These are phyloP conservation scores for Pinctada fucata DNA, from an alignment of 2,888 invertebrate genomes.

Conservation along the genomic window DNA sequence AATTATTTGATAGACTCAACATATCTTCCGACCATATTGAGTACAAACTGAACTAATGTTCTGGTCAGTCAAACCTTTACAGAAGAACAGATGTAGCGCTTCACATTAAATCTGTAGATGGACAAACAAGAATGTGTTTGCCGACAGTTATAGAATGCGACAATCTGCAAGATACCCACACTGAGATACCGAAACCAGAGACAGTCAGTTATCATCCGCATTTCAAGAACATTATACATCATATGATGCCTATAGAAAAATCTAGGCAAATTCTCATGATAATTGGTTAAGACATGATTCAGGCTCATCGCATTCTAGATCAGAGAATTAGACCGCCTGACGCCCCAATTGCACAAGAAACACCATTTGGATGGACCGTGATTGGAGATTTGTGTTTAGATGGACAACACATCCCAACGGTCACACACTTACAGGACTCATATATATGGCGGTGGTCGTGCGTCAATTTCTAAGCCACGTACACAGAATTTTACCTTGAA, in stretches of 20 bases:
- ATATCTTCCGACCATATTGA: not conserved
- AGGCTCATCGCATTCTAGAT: conserved; percentile 34
- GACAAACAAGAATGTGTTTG: conserved; percentile 14
- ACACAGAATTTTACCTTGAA: not conserved
- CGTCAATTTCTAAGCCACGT: conserved; percentile 17
- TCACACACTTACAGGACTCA: not conserved
- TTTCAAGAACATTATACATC: conserved; percentile 18
- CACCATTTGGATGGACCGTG: conserved; percentile 32
- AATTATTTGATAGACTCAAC: not conserved
- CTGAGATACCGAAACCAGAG: conserved; percentile 33
- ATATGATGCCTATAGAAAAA: conserved; percentile 32
- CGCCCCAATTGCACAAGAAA: conserved; percentile 35
- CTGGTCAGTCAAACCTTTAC: conserved; percentile 26
- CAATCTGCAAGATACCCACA: conserved; percentile 26
- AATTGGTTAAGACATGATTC: conserved; percentile 37
- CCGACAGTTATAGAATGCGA: conserved; percentile 34
- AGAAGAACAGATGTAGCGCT: conserved; percentile 24
- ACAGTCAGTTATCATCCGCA: conserved; percentile 27
- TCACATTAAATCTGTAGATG: conserved; percentile 30
- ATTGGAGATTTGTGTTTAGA: conserved; percentile 31
- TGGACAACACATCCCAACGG: conserved; percentile 4
- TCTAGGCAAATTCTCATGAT: conserved; percentile 27
- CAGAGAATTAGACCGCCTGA: conserved; percentile 30
- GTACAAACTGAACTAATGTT: conserved; percentile 40
- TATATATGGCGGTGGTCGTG: not conserved